Conservation (phyloP, 2,888 invertebrate species). For the Kuschelorhynchus macadamiae region DNA sequence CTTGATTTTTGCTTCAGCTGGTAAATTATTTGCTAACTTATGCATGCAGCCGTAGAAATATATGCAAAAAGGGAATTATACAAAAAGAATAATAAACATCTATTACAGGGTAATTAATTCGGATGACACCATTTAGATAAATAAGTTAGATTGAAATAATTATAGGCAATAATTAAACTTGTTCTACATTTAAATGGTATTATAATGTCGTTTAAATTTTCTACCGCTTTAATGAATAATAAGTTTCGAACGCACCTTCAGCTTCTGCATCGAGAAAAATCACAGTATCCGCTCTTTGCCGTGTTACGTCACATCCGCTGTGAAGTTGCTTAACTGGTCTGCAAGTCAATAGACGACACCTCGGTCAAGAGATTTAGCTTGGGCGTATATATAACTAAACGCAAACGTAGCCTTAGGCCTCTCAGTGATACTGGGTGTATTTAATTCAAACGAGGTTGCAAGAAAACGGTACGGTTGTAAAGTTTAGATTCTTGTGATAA, state of each 20-base stretch:
- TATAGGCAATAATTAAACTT: too few relatives aligned
- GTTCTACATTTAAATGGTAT: too few relatives aligned
- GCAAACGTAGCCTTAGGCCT: background rate
- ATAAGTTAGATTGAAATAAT: too few relatives aligned
- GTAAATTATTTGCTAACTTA: too few relatives aligned
- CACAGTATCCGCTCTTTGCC: slow-evolving; percentile 41
- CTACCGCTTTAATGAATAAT: slow-evolving; percentile 7
- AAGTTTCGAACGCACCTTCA: slow-evolving; percentile 15
- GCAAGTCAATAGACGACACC: slow-evolving; percentile 32
- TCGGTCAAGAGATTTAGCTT: slow-evolving; percentile 37
- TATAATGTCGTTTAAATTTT: slow-evolving; percentile 9
- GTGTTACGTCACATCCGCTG: slow-evolving; percentile 59
- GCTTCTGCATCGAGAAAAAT: slow-evolving; percentile 34
- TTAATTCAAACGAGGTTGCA: background rate
- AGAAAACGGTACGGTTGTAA: background rate
- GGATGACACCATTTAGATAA: too few relatives aligned
- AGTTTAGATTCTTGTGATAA: background rate
- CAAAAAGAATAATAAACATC: too few relatives aligned
- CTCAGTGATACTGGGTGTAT: background rate
- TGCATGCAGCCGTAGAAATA: too few relatives aligned
- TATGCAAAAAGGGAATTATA: too few relatives aligned
- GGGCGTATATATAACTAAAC: slow-evolving; percentile 25
- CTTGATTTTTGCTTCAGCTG: too few relatives aligned
- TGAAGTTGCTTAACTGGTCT: slow-evolving; percentile 57
- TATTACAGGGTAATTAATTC: too few relatives aligned